phyloP scores from a whole-genome alignment of 2,888 invertebrate genomes.

The Argyra leucocephala region DNA sequence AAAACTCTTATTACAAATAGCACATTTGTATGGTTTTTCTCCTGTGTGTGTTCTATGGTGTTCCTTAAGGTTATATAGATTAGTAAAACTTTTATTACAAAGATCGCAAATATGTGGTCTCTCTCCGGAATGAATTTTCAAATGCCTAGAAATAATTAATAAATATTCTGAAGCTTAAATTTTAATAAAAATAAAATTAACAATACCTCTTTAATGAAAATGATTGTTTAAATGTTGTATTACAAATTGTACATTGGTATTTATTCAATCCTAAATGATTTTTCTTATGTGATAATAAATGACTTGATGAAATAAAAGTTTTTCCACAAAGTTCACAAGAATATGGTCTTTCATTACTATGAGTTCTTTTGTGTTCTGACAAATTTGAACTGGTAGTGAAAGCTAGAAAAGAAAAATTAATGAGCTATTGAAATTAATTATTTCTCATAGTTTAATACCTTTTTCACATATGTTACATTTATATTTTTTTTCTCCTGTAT shows the following conservation, averaged over 20 bases:
- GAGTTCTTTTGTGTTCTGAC: slow-evolving; percentile 5
- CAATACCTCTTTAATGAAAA: neutral
- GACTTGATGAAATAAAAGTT: neutral
- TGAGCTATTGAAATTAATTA: neutral
- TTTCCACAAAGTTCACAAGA: neutral
- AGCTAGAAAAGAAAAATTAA: neutral
- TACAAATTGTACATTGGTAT: slow-evolving; percentile 2
- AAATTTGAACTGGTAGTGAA: slow-evolving; percentile 8
- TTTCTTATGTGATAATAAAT: neutral
- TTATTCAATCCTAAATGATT: neutral
- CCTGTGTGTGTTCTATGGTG: slow-evolving; percentile 47
- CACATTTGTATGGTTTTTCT: slow-evolving; percentile 25
- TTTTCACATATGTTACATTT: neutral
- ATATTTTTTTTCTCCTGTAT: neutral
- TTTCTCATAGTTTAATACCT: neutral
- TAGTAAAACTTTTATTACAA: slow-evolving; percentile 38
- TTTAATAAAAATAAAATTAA: neutral
- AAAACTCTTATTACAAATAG: slow-evolving; percentile 36
- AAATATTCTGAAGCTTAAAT: neutral
- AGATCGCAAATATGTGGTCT: slow-evolving; percentile 36
- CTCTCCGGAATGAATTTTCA: neutral
- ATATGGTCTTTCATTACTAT: neutral
- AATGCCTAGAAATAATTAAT: neutral
- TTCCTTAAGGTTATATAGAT: neutral
- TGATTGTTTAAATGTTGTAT: neutral